Evolutionary conservation across 2,113 vertebrate genomes (phyloP).

Genomic region (Gymnogyps californianus): DNA sequence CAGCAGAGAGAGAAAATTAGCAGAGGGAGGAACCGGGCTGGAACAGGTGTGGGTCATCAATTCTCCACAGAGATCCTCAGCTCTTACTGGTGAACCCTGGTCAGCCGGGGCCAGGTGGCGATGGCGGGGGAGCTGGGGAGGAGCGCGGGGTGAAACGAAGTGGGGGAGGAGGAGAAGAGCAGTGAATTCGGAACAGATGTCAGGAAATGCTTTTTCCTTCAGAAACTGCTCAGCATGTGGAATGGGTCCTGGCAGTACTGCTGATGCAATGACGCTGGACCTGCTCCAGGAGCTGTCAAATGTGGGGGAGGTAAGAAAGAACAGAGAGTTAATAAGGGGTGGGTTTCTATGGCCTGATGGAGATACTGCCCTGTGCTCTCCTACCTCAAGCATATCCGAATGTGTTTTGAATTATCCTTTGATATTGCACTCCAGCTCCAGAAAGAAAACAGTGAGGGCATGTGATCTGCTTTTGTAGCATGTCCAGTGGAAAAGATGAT

Average conservation of each 20-base stretch:
- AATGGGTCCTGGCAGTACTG: conserved; percentile 12
- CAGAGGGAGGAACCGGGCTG: background rate
- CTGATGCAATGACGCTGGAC: background rate
- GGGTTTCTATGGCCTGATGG: background rate
- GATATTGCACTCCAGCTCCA: background rate
- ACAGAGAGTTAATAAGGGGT: background rate
- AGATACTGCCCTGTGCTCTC: background rate
- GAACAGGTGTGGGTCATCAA: background rate
- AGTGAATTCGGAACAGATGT: conserved; percentile 53
- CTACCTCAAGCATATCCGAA: background rate
- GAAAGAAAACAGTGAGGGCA: background rate
- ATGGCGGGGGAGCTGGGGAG: background rate
- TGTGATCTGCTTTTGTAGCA: background rate
- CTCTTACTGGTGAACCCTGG: background rate
- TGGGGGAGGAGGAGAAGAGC: background rate
- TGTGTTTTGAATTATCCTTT: conserved; percentile 31
- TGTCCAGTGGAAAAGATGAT: background rate
- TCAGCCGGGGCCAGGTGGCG: background rate
- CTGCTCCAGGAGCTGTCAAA: background rate
- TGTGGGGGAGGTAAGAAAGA: background rate
- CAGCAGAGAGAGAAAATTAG: background rate
- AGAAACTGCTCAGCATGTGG: conserved; percentile 29
- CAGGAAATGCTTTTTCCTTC: conserved; percentile 50
- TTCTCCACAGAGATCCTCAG: background rate
- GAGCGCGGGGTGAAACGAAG: rapidly evolving